Conservation (phyloP, 2,888 invertebrate species). For the Pyrochroa serraticornis region DNA sequence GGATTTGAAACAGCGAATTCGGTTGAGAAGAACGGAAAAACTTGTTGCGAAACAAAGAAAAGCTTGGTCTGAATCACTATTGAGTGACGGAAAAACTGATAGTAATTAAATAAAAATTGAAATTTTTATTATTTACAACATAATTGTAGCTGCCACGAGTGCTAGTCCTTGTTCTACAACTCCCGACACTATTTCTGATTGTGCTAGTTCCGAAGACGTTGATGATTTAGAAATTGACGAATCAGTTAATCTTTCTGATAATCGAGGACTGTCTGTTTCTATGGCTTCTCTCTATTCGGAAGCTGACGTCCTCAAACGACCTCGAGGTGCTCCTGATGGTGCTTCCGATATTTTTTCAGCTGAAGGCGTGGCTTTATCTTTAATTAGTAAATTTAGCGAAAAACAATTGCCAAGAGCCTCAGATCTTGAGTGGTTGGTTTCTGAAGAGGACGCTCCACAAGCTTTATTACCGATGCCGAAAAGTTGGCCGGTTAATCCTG, state of each 20-base stretch:
- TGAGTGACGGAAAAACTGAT: slow-evolving; percentile 61
- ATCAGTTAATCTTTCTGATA: slow-evolving; percentile 56
- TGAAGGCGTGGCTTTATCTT: slow-evolving; percentile 77
- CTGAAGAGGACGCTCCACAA: slow-evolving; percentile 79
- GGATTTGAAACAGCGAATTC: slow-evolving; percentile 67
- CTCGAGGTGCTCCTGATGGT: slow-evolving; percentile 58
- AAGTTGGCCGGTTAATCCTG: slow-evolving; percentile 71
- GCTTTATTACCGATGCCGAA: slow-evolving; percentile 77
- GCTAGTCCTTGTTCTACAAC: slow-evolving; percentile 62
- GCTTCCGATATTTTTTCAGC: slow-evolving; percentile 66
- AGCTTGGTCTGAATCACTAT: slow-evolving; percentile 47
- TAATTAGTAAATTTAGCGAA: slow-evolving; percentile 77
- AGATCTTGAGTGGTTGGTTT: slow-evolving; percentile 80
- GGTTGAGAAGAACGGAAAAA: slow-evolving; percentile 63
- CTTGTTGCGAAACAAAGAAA: slow-evolving; percentile 57
- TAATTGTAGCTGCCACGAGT: slow-evolving; percentile 58
- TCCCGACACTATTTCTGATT: slow-evolving; percentile 57
- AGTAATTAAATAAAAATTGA: slow-evolving; percentile 50
- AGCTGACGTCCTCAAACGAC: slow-evolving; percentile 57
- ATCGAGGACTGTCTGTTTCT: slow-evolving; percentile 64
- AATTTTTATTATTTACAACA: slow-evolving; percentile 2
- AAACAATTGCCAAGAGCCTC: slow-evolving; percentile 77
- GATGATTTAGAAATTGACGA: slow-evolving; percentile 62
- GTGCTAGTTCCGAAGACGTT: slow-evolving; percentile 61
- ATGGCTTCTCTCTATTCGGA: slow-evolving; percentile 70